Conservation (phyloP, 2,113 vertebrate genomes). For the Sebastes schlegelii region DNA sequence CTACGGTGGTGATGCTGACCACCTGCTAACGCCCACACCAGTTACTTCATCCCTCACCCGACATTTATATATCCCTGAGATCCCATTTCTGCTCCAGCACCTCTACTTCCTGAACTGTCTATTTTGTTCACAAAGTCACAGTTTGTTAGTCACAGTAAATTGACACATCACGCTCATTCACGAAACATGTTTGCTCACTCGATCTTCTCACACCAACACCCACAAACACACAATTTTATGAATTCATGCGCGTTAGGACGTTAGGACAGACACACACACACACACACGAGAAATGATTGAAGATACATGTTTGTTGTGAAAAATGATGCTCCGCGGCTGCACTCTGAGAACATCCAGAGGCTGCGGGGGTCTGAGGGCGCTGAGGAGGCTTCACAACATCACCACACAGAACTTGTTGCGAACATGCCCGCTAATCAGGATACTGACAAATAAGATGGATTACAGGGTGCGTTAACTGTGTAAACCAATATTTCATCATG, state of each 20-base stretch:
- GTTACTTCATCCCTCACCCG: background rate
- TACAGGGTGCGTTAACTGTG: conserved; percentile 38
- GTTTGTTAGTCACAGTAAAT: conserved; percentile 34
- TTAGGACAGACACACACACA: conserved; percentile 3
- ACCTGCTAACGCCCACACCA: background rate
- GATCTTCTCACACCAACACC: conserved; percentile 7
- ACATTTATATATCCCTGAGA: background rate
- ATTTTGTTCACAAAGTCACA: conserved; percentile 14
- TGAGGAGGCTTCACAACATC: background rate
- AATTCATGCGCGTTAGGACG: background rate
- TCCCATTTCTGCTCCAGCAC: background rate
- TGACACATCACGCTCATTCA: conserved; percentile 26
- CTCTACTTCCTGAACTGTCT: conserved; percentile 9
- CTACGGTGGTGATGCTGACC: too few species aligned
- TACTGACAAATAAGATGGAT: conserved; percentile 66
- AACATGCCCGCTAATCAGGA: conserved; percentile 59
- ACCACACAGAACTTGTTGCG: conserved; percentile 5
- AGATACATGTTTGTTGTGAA: conserved; percentile 23
- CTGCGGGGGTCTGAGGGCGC: background rate
- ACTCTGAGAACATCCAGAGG: background rate
- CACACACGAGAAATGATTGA: background rate
- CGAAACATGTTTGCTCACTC: conserved; percentile 5
- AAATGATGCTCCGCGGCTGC: background rate
- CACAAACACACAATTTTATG: background rate
- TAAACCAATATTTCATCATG: conserved; percentile 62